Percentiles rank a stretch among this genome's conserved stretches.
Evolutionary conservation across 2,113 vertebrate genomes (phyloP).

Genomic region (Anser brachyrhynchus): DNA sequence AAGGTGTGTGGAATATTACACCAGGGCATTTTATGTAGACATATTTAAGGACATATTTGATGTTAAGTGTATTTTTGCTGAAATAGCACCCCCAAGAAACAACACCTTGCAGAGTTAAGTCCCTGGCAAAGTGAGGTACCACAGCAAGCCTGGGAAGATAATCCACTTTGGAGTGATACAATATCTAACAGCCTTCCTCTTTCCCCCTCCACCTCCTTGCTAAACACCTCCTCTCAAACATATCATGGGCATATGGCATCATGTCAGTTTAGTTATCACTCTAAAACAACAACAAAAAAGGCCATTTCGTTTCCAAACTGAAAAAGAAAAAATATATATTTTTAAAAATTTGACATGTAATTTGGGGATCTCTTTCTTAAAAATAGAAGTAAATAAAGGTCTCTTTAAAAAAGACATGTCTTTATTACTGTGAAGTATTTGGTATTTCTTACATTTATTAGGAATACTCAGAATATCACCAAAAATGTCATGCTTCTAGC

Average conservation of each 20-base stretch:
- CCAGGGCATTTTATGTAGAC: neutral
- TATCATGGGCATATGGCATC: too few relatives aligned
- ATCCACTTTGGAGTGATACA: neutral
- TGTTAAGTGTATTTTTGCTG: neutral
- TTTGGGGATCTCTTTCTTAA: neutral
- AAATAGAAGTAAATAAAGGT: neutral
- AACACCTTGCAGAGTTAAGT: neutral
- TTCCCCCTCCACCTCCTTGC: neutral
- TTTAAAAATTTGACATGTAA: neutral
- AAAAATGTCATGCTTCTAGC: neutral
- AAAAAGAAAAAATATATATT: neutral
- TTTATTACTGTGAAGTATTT: neutral
- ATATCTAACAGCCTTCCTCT: neutral
- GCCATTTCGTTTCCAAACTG: neutral
- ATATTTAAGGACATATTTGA: neutral
- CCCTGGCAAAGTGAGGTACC: neutral
- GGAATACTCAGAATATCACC: neutral
- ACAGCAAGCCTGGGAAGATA: neutral
- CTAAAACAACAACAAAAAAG: neutral
- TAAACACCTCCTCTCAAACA: neutral
- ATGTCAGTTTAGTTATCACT: neutral
- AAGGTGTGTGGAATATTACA: neutral
- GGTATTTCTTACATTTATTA: neutral
- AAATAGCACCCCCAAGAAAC: neutral
- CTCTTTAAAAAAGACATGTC: neutral